Percentiles rank a stretch among this genome's conserved stretches.
Evolutionary conservation across 1,140 invertebrate species (phyloP).

Genomic region (Hyles vespertilio): DNA sequence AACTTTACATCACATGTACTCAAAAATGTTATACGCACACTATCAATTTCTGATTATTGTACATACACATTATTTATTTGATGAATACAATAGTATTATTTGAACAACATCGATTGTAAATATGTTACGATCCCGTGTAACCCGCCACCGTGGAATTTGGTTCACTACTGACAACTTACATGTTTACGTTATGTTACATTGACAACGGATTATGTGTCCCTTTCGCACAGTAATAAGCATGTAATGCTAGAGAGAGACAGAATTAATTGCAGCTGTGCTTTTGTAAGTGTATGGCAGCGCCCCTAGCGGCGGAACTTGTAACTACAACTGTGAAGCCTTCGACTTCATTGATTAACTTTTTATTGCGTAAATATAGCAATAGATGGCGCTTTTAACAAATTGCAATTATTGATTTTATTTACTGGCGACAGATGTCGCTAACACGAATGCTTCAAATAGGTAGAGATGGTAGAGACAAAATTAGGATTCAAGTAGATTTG

Average conservation of each 20-base stretch:
- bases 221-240: conserved; percentile 15
- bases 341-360: conserved; percentile 8
- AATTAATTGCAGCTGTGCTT: conserved; percentile 15
- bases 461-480: no score
- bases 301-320: conserved; percentile 6
- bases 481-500: no score
- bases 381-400: conserved; percentile 11
- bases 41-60: neutral
- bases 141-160: conserved; percentile 24
- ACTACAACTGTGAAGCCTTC: conserved; percentile 5
- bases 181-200: conserved; percentile 37
- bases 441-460: no score
- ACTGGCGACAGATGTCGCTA: no score
- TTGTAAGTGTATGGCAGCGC: conserved; percentile 10
- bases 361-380: neutral
- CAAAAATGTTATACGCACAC: conserved; percentile 1
- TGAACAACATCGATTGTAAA: neutral
- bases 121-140: conserved; percentile 4
- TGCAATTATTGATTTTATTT: no score
- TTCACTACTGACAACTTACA: conserved; percentile 26
- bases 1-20: conserved; percentile 38
- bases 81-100: conserved; percentile 5
- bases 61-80: conserved; percentile 17
- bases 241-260: conserved; percentile 13
- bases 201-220: conserved; percentile 23